Evolutionary conservation across 2,888 invertebrate genomes (phyloP), one percentile per base, ranked within the genome.

Genomic region (Subacronicta megacephala): DNA sequence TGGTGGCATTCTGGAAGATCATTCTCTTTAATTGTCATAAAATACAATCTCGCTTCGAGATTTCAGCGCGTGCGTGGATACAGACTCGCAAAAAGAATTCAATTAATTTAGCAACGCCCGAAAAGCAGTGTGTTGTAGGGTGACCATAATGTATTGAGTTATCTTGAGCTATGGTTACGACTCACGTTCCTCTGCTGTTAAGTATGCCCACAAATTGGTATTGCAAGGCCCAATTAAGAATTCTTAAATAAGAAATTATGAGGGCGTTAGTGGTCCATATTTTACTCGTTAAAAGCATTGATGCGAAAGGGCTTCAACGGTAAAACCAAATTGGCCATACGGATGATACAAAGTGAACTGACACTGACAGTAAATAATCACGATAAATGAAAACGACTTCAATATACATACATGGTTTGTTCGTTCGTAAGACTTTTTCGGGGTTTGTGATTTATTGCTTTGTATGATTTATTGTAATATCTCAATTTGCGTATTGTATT

Each of bases 101-200:
- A 81, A 85, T 84, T 81, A 85, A 87, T 84, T 88, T 82, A 63
- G 87, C 84, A 84, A 87, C 84, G 84, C 84, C 81, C 83, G 68
- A 83, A 85, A 83, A 80, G 68, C 77, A 72, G 78, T 81, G 75
- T 80, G 73, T 51, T 78, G 82, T 86, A 84, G 82, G 85, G 85
- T 62, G 60, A 64, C 84, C 85, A 86, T 82, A 80, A 82, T 80
- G 57, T 72, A 74, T 72, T 55, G 63, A 77, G 65, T 82, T 82
- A 84, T 82, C 79, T 80, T 80, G 76, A 81, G 57, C 71, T 81
- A 81, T 60, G 65, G 70, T 83, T 79, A 82, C 74, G 66, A 78
- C 45, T 58, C 13, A 62, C 62, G 71, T 75, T 60, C 57, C 78
- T 78, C 55, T 43, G 63, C 65, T 56, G 56, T 67, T 64, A 53